Evolutionary conservation across 2,888 invertebrate genomes (phyloP).

Genomic region (Epinotia brunnichana): DNA sequence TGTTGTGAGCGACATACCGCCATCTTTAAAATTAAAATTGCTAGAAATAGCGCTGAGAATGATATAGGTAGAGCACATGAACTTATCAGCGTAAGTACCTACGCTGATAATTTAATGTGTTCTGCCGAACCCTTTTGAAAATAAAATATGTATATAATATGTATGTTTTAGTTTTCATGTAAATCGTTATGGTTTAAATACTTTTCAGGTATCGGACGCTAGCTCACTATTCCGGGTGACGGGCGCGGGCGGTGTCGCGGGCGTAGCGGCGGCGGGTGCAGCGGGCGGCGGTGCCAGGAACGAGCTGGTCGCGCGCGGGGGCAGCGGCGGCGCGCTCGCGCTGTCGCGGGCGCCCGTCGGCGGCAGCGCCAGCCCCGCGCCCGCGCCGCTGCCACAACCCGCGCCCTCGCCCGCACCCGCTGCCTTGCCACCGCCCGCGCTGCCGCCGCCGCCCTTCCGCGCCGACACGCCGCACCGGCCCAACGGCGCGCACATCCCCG

Average conservation of each 20-base stretch:
- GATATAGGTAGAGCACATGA: too few relatives aligned
- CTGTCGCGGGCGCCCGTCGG: constrained; percentile 85
- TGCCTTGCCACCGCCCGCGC: constrained; percentile 86
- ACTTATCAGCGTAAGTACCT: too few relatives aligned
- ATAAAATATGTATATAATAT: too few relatives aligned
- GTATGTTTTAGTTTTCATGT: background rate
- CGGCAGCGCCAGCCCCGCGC: constrained; percentile 85
- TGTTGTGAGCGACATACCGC: too few relatives aligned
- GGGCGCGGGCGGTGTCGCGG: constrained; percentile 88
- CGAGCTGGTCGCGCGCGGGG: constrained; percentile 85
- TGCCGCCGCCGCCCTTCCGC: constrained; percentile 86
- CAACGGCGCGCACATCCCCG: constrained; percentile 75
- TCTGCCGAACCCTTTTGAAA: too few relatives aligned
- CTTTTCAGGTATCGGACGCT: constrained; percentile 75
- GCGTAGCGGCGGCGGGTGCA: constrained; percentile 87
- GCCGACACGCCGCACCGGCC: constrained; percentile 74
- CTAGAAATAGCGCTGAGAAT: too few relatives aligned
- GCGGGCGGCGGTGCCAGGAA: constrained; percentile 87
- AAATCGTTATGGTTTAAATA: background rate
- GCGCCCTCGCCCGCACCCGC: constrained; percentile 89
- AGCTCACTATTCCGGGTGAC: constrained; percentile 78
- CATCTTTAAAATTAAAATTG: too few relatives aligned
- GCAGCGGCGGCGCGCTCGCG: constrained; percentile 85
- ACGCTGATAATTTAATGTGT: too few relatives aligned
- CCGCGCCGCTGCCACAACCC: constrained; percentile 87